These are phyloP conservation scores for Gymnosoma rotundatum DNA, from an alignment of 2,888 invertebrate species.

Conservation along the genomic window DNA sequence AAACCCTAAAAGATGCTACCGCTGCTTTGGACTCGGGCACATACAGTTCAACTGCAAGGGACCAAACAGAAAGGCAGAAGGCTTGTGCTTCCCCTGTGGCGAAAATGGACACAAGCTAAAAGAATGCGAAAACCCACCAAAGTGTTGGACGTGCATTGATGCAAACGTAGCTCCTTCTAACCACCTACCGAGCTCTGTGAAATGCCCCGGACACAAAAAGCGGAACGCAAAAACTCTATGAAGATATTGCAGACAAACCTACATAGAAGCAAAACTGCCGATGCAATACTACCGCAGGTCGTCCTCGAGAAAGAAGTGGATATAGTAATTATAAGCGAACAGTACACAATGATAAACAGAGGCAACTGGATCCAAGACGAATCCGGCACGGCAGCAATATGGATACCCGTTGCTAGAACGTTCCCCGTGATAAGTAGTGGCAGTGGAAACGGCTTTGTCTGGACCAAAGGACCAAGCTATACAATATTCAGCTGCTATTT, in stretches of 20 bases:
- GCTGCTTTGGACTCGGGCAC: background rate
- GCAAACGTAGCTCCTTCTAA: background rate
- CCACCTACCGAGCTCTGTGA: background rate
- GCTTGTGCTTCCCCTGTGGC: background rate
- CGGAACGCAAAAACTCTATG: background rate
- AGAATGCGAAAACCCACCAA: background rate
- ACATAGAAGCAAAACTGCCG: constrained; percentile 12
- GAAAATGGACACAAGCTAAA: background rate
- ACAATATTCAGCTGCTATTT: background rate
- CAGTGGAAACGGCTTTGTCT: too few relatives aligned
- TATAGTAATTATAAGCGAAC: background rate
- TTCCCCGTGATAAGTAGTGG: background rate
- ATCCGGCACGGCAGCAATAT: constrained; percentile 1
- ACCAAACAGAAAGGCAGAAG: background rate
- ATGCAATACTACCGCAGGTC: constrained; percentile 1
- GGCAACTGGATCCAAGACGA: background rate
- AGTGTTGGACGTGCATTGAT: background rate
- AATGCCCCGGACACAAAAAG: background rate
- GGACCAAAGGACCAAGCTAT: too few relatives aligned
- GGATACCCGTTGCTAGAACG: background rate
- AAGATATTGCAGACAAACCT: constrained; percentile 9
- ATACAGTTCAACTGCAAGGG: background rate
- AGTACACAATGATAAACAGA: background rate
- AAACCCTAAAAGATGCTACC: background rate
- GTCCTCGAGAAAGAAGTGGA: background rate